A percentile compares a stretch with the other conserved stretches of the same genome.
Conservation (phyloP, 2,888 invertebrate genomes). For the Eupithecia subfuscata region DNA sequence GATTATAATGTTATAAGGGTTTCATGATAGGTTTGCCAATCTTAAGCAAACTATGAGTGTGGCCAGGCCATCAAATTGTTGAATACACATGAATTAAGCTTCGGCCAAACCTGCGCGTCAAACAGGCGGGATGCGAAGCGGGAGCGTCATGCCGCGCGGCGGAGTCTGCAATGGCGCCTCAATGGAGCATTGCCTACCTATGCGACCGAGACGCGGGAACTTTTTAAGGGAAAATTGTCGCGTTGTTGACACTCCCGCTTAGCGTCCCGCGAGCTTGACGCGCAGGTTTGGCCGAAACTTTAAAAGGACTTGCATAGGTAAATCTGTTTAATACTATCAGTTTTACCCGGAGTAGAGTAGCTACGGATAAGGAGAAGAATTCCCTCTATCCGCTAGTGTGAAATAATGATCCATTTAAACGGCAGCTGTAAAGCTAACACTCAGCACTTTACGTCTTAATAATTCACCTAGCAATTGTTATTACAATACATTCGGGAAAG, state of each 20-base stretch:
- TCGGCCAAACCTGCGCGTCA: no score
- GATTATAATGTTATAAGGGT: slow-evolving; percentile 6
- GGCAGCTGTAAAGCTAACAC: slow-evolving; percentile 50
- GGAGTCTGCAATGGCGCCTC: no score
- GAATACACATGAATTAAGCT: neutral
- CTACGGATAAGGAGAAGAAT: slow-evolving; percentile 43
- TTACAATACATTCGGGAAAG: slow-evolving; percentile 50
- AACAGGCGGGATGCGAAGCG: no score
- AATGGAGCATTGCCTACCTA: no score
- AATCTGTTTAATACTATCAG: neutral
- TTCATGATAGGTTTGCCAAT: neutral
- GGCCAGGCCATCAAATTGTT: neutral
- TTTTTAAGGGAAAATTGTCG: no score
- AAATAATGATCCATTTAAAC: slow-evolving; percentile 55
- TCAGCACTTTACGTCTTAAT: slow-evolving; percentile 53
- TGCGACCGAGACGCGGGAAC: no score
- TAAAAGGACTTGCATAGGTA: neutral
- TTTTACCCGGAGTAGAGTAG: slow-evolving; percentile 29
- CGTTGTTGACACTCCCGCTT: no score
- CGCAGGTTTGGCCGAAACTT: neutral
- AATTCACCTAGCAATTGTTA: slow-evolving; percentile 52
- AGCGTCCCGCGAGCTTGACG: no score
- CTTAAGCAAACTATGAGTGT: neutral
- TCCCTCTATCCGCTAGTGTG: slow-evolving; percentile 47
- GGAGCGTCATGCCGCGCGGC: no score